Evolutionary conservation across 1,140 invertebrate species (phyloP), one percentile per base, ranked within the genome.

Genomic region (Drosophila setifemur): DNA sequence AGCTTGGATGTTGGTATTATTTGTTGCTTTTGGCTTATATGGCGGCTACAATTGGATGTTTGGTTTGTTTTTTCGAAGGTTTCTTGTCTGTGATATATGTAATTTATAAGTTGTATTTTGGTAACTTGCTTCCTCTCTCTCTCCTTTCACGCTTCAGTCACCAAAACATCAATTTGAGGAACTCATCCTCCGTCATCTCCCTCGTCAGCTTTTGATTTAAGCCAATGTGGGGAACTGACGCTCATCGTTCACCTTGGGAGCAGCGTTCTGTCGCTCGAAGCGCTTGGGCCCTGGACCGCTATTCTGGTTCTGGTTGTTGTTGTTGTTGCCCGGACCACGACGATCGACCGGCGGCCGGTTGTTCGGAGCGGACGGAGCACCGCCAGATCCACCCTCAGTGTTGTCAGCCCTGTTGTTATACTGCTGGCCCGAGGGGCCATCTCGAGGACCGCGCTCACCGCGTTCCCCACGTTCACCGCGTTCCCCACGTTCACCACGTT

Each of bases 221-320:
- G 95, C 95, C 89, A 98, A 92, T 79, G 96, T 97, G 67, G 97
- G 97, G 92, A 98, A 98, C 92, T 98, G 97, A 89, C 96, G 95
- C 92, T 97, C 97, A 92, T 98, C 97, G 90, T 98, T 96, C 44
- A 98, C 96, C 91, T 97, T 97, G 14, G 97, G 97, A 87, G 97
- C 97, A 93, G 75, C 60, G 63, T 88, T 81, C 53, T 89, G 86
- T 73, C 78, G 57, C 31, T 88, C 74, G 44, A 88, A 90, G 40
- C 88, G 81, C 37, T 88, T 88, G 44, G 43, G 23, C 1, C 66
- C 66, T 6, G 72, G 57, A 25, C 48, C 47, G 54, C 64, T 47
- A 19, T 60, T 69, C 35, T 47, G 55, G 19, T 66, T 61, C n/a
- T n/a, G n/a, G 35, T 63, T 50, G 29, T 40, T 66, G 8, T 73